These are phyloP conservation scores for Sprattus sprattus DNA, from an alignment of 2,113 vertebrate species.

Conservation along the genomic window DNA sequence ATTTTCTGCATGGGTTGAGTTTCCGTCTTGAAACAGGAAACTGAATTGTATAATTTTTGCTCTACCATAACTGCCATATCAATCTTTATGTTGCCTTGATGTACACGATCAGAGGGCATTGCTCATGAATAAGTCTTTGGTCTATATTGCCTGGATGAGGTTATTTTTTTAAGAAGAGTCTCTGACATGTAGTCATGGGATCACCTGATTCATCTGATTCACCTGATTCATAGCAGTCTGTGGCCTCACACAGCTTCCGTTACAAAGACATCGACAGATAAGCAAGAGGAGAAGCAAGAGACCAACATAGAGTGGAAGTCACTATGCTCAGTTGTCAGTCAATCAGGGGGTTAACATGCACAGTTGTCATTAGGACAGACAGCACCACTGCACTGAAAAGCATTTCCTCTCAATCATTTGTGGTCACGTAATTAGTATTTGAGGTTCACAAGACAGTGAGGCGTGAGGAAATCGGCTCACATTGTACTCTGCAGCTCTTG, in stretches of 20 bases:
- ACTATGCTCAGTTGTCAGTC: not conserved
- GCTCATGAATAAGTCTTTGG: not conserved
- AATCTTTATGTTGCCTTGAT: not conserved
- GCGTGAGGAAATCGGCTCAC: conserved; percentile 50
- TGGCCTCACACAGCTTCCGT: conserved; percentile 36
- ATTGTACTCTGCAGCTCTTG: conserved; percentile 62
- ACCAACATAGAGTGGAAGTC: not conserved
- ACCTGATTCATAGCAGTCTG: conserved; percentile 34
- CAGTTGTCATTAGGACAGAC: not conserved
- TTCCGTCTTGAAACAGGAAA: conserved; percentile 49
- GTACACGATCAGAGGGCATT: not conserved
- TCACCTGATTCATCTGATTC: conserved; percentile 13
- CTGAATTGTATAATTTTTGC: conserved; percentile 37
- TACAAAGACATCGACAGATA: conserved; percentile 21
- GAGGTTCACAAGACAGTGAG: not conserved
- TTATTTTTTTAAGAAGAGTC: not conserved
- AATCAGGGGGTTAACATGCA: not conserved
- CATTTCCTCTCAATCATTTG: not conserved
- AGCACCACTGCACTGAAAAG: not conserved
- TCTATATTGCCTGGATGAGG: not conserved
- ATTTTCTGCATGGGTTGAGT: conserved; percentile 23
- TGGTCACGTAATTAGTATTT: not conserved
- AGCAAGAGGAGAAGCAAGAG: not conserved
- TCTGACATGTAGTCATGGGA: not conserved
- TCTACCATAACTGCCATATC: not conserved